Evolutionary conservation across 1,140 invertebrate species (phyloP).

Genomic region (Hypsibius dujardini): DNA sequence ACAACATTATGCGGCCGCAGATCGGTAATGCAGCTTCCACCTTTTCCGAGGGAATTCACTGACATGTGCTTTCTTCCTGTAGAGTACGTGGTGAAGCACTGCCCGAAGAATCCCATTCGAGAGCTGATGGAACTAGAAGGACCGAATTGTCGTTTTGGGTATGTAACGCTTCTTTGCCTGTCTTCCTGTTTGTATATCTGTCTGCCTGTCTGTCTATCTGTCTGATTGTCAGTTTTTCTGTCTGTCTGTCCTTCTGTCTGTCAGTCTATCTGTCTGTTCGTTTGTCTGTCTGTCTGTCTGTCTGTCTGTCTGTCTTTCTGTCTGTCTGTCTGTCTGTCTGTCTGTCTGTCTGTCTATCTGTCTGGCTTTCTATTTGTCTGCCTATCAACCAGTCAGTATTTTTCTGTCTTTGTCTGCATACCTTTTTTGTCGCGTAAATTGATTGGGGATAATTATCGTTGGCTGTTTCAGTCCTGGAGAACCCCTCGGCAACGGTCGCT

Average conservation of each 20-base stretch:
- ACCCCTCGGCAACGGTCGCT: neutral
- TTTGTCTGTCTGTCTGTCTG: no score
- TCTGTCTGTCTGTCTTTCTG: no score
- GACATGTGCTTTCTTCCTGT: neutral
- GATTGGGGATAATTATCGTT: neutral
- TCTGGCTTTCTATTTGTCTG: no score
- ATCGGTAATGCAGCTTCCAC: constrained; percentile 33
- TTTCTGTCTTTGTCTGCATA: no score
- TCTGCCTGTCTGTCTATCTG: no score
- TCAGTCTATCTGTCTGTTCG: no score
- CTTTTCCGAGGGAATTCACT: neutral
- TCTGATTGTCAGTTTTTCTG: no score
- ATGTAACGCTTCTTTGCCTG: neutral
- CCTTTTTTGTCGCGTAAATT: neutral
- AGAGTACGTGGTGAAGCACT: neutral
- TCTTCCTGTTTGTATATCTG: no score
- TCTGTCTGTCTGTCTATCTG: no score
- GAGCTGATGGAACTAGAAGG: constrained; percentile 15
- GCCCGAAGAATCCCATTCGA: neutral
- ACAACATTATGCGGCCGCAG: constrained; percentile 38
- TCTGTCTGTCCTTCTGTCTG: no score
- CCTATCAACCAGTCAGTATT: no score
- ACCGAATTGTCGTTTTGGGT: constrained; percentile 10
- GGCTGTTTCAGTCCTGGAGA: neutral
- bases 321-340: no score